Evolutionary conservation across 2,888 invertebrate genomes (phyloP).

Genomic region (Hyles lineata): DNA sequence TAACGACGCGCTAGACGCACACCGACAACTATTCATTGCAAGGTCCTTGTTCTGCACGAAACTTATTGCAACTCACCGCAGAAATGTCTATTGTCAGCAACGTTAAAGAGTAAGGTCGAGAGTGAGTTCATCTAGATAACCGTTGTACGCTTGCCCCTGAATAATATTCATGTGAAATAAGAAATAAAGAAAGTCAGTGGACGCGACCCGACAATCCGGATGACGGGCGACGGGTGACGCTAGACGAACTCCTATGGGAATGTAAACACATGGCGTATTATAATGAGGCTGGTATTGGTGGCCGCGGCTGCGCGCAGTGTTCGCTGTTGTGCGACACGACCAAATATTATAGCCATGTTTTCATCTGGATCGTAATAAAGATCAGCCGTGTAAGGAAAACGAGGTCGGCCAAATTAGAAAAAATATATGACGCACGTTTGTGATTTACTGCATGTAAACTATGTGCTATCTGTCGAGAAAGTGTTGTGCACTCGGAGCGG

Average conservation of each 20-base stretch:
- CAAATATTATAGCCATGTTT: conserved; percentile 34
- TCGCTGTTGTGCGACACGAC: not conserved
- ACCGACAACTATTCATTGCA: conserved; percentile 1
- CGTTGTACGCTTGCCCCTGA: not conserved
- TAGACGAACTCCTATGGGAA: conserved; percentile 49
- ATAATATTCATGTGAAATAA: not conserved
- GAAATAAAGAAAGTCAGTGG: conserved; percentile 1
- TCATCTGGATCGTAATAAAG: conserved; percentile 43
- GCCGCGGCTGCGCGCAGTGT: not conserved
- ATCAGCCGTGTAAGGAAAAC: conserved; percentile 46
- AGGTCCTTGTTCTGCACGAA: conserved; percentile 6
- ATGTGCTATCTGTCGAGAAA: conserved; percentile 26
- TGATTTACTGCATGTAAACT: conserved; percentile 38
- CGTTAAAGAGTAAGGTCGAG: not conserved
- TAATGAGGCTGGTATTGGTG: conserved; percentile 19
- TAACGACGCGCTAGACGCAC: not conserved
- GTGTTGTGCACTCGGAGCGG: conserved; percentile 24
- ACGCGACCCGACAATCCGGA: not conserved
- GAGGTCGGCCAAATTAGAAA: conserved; percentile 43
- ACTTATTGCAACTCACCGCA: conserved; percentile 8
- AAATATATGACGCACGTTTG: conserved; percentile 40
- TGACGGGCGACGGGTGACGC: conserved; percentile 13
- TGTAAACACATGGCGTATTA: conserved; percentile 42
- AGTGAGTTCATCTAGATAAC: not conserved
- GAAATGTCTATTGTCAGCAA: not conserved